Evolutionary conservation across 2,113 vertebrate genomes (phyloP), one percentile per base, ranked within the genome.

Genomic region (Melanerpes aurifrons): DNA sequence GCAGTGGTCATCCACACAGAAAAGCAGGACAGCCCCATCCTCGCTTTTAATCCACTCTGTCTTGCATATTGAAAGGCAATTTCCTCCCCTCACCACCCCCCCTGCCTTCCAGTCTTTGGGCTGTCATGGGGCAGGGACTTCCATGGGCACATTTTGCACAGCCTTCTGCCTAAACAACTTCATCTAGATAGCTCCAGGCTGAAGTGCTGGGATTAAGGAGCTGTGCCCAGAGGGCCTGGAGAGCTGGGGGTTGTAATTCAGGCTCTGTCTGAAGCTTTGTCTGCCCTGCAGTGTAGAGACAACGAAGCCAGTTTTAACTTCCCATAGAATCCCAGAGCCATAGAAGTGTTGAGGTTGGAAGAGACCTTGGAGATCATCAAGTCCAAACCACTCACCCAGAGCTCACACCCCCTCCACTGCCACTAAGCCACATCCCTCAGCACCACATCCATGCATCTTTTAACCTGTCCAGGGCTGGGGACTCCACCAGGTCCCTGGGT

Each of bases 201-300:
- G 37, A 11, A 66, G 40, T 14, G 5, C 37, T 19, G 53, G 37
- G 18, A 1, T 8, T 66, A 62, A 73, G 37, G 45, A 83, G 64
- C 81, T 8, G 79, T 58, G 57, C 76, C 62, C 0, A 0, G 61
- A 31, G 74, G 61, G 37, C 28, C 50, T 31, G 56, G 18, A 43
- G 53, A 43, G 61, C n/a, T 25, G 45, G 26, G 62, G 85, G 48
- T 5, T 3, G 48, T n/a, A 6, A 2, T 26, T 26, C 15, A 24
- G 92, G 54, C 32, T 72, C 54, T 9, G 24, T 15, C 56, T 66
- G 48, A 31, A 76, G 29, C 1, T 0, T 43, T 1, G 1, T 32
- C 67, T 78, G 63, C 45, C 82, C 77, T 0, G 1, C 0, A 1
- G 22, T 3, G 7, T 20, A 31, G 40, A 13, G 29, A 3, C 22